Percentiles rank a stretch among this genome's conserved stretches.
Conservation (phyloP, 2,113 vertebrate genomes). For the Coryphaenoides rupestris region DNA sequence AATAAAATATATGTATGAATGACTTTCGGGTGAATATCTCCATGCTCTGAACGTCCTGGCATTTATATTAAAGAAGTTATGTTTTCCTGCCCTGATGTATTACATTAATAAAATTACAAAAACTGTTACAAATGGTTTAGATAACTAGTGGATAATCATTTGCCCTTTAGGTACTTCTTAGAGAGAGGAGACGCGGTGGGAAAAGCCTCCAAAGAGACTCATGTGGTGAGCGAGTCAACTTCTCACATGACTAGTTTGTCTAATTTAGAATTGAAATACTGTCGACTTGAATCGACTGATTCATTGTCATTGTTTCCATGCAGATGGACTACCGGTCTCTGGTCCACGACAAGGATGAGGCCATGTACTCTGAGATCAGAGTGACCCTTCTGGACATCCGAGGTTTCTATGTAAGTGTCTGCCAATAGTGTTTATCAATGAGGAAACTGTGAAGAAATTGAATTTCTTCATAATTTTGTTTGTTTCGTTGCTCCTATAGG, state of each 20-base stretch:
- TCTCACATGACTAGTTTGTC: neutral
- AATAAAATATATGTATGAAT: neutral
- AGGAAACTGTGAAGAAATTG: neutral
- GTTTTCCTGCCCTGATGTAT: neutral
- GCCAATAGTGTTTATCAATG: too few species aligned
- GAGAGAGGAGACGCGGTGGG: constrained; percentile 87
- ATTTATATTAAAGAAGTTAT: too few species aligned
- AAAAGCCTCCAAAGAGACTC: constrained; percentile 88
- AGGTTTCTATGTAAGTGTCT: constrained; percentile 80
- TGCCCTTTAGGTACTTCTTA: constrained; percentile 71
- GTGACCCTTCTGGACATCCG: constrained; percentile 80
- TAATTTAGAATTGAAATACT: neutral
- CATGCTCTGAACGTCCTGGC: too few species aligned
- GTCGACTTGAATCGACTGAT: neutral
- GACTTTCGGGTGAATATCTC: neutral
- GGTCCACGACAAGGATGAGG: constrained; percentile 80
- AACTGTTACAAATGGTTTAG: too few species aligned
- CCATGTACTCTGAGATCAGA: constrained; percentile 74
- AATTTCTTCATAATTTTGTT: neutral
- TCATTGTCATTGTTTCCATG: neutral
- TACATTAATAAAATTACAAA: neutral
- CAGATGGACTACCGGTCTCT: constrained; percentile 91
- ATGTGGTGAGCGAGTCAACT: constrained; percentile 77
- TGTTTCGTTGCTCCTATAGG: constrained; percentile 57
- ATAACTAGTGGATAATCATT: neutral